Evolutionary conservation across 2,797 vertebrate genomes (phyloP), one percentile per base, ranked within the genome.

Genomic region (Anguilla anguilla): DNA sequence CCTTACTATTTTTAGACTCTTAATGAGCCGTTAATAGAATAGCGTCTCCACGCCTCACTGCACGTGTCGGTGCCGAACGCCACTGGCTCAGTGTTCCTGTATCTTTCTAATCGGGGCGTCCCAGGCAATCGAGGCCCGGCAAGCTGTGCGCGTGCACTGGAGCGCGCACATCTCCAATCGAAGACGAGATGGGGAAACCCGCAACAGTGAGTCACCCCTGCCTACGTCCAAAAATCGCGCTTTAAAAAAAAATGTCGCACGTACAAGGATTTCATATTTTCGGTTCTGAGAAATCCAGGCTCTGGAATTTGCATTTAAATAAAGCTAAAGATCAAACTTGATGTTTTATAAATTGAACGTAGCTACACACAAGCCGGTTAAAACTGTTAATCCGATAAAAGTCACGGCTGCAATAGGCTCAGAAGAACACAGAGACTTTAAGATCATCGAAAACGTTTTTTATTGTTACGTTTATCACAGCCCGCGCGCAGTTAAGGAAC

Each of bases 1-100:
- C 77, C 77, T 81, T 46, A 6, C 72, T 43, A 43, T 77, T 43
- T 77, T 35, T 43, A 77, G 35, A 3, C 15, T 39, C 13, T 43
- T 77, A 81, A 81, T 49, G 43, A 79, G 74, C 74, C 74, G 13
- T 46, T 79, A 43, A 79, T 79, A 17, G 77, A 81, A 49, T 49
- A 1, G 19, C 35, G 39, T 49, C 77, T 46, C 6, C 25, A 79
- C 9, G 74, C 74, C 39, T 79, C 74, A 5, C 39, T 46, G 39
- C 74, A 22, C 39, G 39, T 79, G 35, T 19, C 31, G 35, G 69
- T 15, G 28, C 25, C 28, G 31, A 3, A 35, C 28, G 0, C 13
- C 31, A 17, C 69, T 74, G 5, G 22, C 28, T 4, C 13, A 17
- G 35, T 22, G 39, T 79, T 79, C 74, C 5, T 1, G 2, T 15